A percentile compares a stretch with the other conserved stretches of the same genome.
phyloP scores from a whole-genome alignment of 2,113 vertebrate species.

The Seriola quinqueradiata region DNA sequence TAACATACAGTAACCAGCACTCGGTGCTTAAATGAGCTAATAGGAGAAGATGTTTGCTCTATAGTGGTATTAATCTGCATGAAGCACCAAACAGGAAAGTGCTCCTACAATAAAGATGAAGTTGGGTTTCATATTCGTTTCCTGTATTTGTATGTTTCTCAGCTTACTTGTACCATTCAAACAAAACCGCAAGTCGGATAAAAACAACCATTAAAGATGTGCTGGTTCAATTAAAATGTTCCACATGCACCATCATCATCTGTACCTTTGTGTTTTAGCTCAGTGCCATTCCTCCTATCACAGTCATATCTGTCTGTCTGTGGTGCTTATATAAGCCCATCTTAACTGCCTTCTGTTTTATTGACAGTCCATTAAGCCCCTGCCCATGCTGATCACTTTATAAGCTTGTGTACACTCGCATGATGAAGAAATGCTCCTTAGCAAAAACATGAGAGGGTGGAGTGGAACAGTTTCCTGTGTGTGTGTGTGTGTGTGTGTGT shows the following conservation, averaged over 20 bases:
- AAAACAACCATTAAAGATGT: neutral
- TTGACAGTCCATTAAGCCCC: slow-evolving; percentile 47
- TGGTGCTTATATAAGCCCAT: slow-evolving; percentile 18
- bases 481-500: too few species aligned
- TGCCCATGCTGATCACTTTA: slow-evolving; percentile 49
- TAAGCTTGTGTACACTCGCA: slow-evolving; percentile 35
- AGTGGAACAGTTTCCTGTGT: neutral
- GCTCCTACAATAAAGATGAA: neutral
- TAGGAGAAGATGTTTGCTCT: neutral
- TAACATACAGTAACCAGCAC: neutral
- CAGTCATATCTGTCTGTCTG: slow-evolving; percentile 5
- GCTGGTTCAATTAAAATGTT: slow-evolving; percentile 16
- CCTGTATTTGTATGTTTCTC: slow-evolving; percentile 2
- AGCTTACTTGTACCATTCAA: neutral
- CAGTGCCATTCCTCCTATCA: neutral
- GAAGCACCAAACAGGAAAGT: neutral
- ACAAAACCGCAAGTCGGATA: neutral
- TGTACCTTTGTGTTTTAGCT: slow-evolving; percentile 4
- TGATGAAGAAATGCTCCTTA: slow-evolving; percentile 46
- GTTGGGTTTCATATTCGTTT: slow-evolving; percentile 5
- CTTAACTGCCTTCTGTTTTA: slow-evolving; percentile 39
- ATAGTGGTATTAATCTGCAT: slow-evolving; percentile 2
- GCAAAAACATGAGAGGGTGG: slow-evolving; percentile 12
- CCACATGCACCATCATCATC: neutral
- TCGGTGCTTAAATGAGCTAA: slow-evolving; percentile 14